phyloP scores from a whole-genome alignment of 2,113 vertebrate species.

The Lepus americanus region DNA sequence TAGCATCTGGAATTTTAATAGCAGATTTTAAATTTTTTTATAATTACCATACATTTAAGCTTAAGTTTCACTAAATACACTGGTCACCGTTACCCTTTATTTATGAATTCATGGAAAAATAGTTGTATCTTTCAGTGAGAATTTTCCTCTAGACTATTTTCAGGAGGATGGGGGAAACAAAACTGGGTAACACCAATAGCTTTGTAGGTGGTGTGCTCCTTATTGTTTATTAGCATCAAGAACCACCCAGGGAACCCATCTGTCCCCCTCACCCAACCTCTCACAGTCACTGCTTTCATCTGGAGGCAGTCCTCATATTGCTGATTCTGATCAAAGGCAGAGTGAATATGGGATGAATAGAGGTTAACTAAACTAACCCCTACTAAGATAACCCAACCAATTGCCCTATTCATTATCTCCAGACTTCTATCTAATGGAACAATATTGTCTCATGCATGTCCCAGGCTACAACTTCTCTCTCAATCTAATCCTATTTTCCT shows the following conservation, averaged over 20 bases:
- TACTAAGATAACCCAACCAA: neutral
- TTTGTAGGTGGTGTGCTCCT: neutral
- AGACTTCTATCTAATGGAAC: neutral
- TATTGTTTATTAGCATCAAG: neutral
- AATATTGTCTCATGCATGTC: slow-evolving; percentile 1
- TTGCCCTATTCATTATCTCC: neutral
- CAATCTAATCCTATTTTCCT: slow-evolving; percentile 39
- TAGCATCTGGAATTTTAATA: slow-evolving; percentile 48
- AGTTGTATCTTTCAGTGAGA: slow-evolving; percentile 45
- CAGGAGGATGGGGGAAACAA: neutral
- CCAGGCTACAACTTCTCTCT: slow-evolving; percentile 24
- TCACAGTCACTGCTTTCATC: neutral
- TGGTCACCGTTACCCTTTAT: neutral
- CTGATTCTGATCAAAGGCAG: neutral
- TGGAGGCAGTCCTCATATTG: neutral
- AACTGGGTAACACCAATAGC: neutral
- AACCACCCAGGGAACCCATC: neutral
- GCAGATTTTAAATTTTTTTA: neutral
- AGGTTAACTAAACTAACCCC: neutral
- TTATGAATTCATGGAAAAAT: neutral
- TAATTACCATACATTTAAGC: slow-evolving; percentile 15
- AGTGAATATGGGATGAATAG: neutral
- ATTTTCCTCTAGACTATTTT: slow-evolving; percentile 8
- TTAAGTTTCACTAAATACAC: slow-evolving; percentile 41
- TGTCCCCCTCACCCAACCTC: neutral